These are phyloP conservation scores for Coronaproctus castanopsis DNA, from an alignment of 2,888 invertebrate genomes.

Conservation along the genomic window DNA sequence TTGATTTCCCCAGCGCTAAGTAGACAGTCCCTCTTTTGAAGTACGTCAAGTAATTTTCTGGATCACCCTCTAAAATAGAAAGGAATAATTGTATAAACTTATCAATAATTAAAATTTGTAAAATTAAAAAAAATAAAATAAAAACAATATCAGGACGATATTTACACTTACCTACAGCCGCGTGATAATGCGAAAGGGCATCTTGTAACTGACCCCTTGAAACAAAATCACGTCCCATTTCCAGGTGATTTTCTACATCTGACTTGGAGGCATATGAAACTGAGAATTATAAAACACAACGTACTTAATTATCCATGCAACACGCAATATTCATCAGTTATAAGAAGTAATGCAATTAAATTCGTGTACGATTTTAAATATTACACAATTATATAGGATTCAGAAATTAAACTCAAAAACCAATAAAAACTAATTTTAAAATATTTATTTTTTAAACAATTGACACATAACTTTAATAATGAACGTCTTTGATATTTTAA, in stretches of 20 bases:
- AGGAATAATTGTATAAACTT: slow-evolving; percentile 3
- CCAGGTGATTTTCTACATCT: slow-evolving; percentile 82
- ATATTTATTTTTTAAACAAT: background rate
- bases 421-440: no score
- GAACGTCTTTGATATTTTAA: no score
- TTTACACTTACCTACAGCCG: slow-evolving; percentile 66
- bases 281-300: slow-evolving; percentile 5
- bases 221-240: slow-evolving; percentile 77
- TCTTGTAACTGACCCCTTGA: slow-evolving; percentile 84
- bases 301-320: no score
- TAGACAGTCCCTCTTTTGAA: slow-evolving; percentile 92
- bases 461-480: no score
- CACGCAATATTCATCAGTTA: no score
- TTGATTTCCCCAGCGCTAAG: slow-evolving; percentile 84
- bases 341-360: no score
- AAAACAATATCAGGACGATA: slow-evolving; percentile 12
- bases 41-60: slow-evolving; percentile 83
- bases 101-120: no score
- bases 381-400: no score
- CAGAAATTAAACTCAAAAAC: no score
- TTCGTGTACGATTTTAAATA: no score
- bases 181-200: slow-evolving; percentile 91
- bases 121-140: slow-evolving; percentile 1
- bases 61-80: slow-evolving; percentile 64
- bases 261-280: slow-evolving; percentile 3